Evolutionary conservation across 2,113 vertebrate genomes (phyloP), one percentile per base, ranked within the genome.

Genomic region (Gasterosteus nipponicus): DNA sequence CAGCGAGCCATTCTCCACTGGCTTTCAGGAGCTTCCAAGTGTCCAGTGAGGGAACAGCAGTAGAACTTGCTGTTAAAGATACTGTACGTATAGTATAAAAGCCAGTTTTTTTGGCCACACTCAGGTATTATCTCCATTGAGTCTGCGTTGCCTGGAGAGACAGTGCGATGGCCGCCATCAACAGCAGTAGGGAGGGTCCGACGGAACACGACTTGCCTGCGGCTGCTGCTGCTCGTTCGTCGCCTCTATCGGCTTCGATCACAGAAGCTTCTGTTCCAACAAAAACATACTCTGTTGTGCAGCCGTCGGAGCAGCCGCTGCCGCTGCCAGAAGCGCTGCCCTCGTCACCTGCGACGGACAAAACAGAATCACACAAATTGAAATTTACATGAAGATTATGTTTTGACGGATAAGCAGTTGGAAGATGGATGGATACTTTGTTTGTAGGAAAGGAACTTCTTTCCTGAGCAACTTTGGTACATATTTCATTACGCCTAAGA

Each of bases 241-340:
- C 95, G 59, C 96, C 96, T 74, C 95, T 93, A 93, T 97, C 95
- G 0, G 95, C 95, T 63, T 89, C 88, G 0, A 95, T 93, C 0
- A 95, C 94, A 0, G 97, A 96, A 2, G 96, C 95, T 80, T 99
- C 96, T 0, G 97, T 97, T 79, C 94, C 96, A 66, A 96, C 49
- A 19, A 96, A 96, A 68, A 96, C 95, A 2, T 95, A 95, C 83
- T 98, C 97, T 0, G 97, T 98, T 14, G 96, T 96, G 87, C 97
- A 98, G 84, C 97, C 95, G 0, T 97, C 96, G 0, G 95, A 93
- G 87, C 97, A 99, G 66, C 97, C 97, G 0, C 97, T 98, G 53
- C 98, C 97, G 0, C 97, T 98, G 77, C 97, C 97, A 0, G 97
- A 98, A 62, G 94, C 96, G 0, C 98, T 99, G 76, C 95, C 95